These are phyloP conservation scores for Rhynchophorus ferrugineus DNA, from an alignment of 1,140 invertebrate species.

Conservation along the genomic window DNA sequence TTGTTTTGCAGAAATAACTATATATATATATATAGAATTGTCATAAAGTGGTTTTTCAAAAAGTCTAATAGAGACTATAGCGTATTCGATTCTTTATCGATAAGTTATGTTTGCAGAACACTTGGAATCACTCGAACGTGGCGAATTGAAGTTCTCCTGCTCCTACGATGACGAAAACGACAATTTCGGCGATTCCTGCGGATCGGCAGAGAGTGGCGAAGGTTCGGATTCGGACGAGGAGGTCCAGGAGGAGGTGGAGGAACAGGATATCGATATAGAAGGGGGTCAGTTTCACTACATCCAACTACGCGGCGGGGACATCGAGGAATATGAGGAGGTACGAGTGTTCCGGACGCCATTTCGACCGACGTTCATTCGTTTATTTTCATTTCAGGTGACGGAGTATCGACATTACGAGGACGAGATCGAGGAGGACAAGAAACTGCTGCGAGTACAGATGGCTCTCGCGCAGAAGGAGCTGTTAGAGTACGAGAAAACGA, in stretches of 20 bases:
- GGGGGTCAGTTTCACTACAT: conserved; percentile 41
- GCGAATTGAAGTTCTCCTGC: conserved; percentile 69
- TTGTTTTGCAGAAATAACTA: too few relatives aligned
- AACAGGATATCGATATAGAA: conserved; percentile 48
- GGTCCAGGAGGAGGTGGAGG: conserved; percentile 18
- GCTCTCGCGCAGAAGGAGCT: conserved; percentile 40
- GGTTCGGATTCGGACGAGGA: conserved; percentile 45
- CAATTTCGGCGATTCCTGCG: conserved; percentile 42
- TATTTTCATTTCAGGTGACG: conserved; percentile 11
- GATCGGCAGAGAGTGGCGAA: conserved; percentile 45
- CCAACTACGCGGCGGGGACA: conserved; percentile 36
- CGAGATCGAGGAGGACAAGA: conserved; percentile 34
- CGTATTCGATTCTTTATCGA: too few relatives aligned
- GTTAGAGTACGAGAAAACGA: conserved; percentile 35
- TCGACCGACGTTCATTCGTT: background rate
- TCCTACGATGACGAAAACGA: conserved; percentile 37
- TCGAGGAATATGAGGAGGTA: conserved; percentile 42
- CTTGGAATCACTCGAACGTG: conserved; percentile 70
- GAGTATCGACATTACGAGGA: conserved; percentile 29
- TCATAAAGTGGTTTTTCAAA: too few relatives aligned
- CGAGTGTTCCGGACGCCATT: background rate
- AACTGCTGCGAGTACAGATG: conserved; percentile 38
- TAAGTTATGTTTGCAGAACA: conserved; percentile 61
- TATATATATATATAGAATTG: too few relatives aligned
- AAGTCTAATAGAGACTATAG: too few relatives aligned